Evolutionary conservation across 2,888 invertebrate species (phyloP).

Genomic region (Hemithea aestivaria): DNA sequence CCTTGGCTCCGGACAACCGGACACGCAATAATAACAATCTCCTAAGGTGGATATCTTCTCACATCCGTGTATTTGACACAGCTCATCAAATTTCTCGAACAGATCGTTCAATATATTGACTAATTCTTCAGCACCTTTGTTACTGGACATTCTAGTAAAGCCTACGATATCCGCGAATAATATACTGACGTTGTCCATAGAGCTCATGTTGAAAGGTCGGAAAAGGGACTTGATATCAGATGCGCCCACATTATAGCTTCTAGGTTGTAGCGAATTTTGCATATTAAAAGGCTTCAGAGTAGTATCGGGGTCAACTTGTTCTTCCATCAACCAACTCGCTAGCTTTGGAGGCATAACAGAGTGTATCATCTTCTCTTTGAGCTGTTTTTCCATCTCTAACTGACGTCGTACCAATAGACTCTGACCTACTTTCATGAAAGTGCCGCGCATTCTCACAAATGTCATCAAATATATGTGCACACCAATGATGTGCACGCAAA

Average conservation of each 20-base stretch:
- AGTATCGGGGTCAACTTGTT: conserved; percentile 81
- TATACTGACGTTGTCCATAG: conserved; percentile 97
- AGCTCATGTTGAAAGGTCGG: conserved; percentile 97
- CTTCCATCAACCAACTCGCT: conserved; percentile 90
- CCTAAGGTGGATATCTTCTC: conserved; percentile 98
- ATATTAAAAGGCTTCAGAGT: conserved; percentile 69
- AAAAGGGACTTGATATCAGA: conserved; percentile 90
- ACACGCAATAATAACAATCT: conserved; percentile 96
- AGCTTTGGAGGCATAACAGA: conserved; percentile 98
- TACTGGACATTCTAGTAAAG: conserved; percentile 98
- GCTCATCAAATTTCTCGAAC: conserved; percentile 95
- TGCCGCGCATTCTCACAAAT: conserved; percentile 94
- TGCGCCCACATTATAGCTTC: conserved; percentile 76
- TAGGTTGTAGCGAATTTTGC: conserved; percentile 44
- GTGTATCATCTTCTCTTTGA: conserved; percentile 98
- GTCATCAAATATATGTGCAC: conserved; percentile 96
- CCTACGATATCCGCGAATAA: conserved; percentile 98
- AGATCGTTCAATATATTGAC: conserved; percentile 97
- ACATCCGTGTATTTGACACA: conserved; percentile 93
- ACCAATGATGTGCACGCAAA: conserved; percentile 95
- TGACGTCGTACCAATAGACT: conserved; percentile 93
- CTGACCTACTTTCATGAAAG: conserved; percentile 98
- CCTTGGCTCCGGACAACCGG: conserved; percentile 96
- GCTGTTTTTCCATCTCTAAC: conserved; percentile 94
- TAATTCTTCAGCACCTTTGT: conserved; percentile 96